Evolutionary conservation across 2,113 vertebrate species (phyloP).

Genomic region (Leucopsar rothschildi): DNA sequence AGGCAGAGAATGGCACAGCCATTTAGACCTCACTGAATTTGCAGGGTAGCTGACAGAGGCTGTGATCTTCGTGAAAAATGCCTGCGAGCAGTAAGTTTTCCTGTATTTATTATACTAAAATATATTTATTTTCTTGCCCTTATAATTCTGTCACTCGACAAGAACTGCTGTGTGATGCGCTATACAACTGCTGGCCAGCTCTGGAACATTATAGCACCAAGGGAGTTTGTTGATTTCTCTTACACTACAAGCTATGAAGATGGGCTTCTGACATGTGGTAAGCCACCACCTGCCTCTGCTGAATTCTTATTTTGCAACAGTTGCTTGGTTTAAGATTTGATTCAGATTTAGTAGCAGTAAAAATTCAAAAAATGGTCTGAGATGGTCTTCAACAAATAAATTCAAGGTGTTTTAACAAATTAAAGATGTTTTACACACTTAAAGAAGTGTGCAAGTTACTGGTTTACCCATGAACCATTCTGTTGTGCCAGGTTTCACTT

Average conservation of each 20-base stretch:
- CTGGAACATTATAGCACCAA: constrained; percentile 83
- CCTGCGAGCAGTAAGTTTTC: not conserved
- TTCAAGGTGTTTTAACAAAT: not conserved
- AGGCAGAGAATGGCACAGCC: not conserved
- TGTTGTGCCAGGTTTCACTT: not conserved
- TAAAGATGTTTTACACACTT: not conserved
- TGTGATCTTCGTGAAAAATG: not conserved
- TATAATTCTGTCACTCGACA: not conserved
- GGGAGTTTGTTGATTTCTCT: constrained; percentile 88
- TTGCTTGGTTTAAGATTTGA: not conserved
- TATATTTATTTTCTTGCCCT: not conserved
- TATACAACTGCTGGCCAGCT: constrained; percentile 86
- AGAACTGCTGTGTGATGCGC: constrained; percentile 83
- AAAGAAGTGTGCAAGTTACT: not conserved
- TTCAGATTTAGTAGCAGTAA: not conserved
- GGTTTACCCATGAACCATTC: not conserved
- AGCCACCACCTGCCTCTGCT: not conserved
- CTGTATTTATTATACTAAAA: not conserved
- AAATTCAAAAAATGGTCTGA: not conserved
- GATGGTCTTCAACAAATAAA: not conserved
- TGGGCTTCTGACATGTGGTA: constrained; percentile 84
- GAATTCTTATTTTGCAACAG: not conserved
- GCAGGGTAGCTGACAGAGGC: not conserved
- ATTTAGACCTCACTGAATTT: not conserved
- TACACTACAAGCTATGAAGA: constrained; percentile 79